These are phyloP conservation scores for Trididemnum clinides DNA, from an alignment of 23 tunicate genomes.

Conservation along the genomic window DNA sequence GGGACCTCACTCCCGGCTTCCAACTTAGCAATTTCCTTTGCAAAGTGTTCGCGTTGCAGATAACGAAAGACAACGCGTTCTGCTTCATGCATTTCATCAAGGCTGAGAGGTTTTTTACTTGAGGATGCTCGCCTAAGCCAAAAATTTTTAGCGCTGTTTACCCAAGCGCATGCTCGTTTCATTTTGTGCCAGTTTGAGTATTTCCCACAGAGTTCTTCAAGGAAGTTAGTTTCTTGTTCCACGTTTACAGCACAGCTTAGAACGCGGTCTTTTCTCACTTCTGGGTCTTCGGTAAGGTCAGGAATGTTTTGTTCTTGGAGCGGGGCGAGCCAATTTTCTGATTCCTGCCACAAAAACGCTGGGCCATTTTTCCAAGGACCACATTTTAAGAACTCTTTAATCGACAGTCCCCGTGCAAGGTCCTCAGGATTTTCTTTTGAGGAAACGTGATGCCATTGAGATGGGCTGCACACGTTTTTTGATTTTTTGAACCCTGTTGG, in stretches of 20 bases:
- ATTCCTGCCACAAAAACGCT: slow-evolving; percentile 24
- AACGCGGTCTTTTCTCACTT: slow-evolving; percentile 3
- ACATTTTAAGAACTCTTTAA: slow-evolving; percentile 16
- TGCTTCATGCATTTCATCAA: no score
- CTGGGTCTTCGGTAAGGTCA: slow-evolving; percentile 23
- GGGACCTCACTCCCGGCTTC: no score
- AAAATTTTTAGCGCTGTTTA: no score
- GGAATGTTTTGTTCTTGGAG: neutral
- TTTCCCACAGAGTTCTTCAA: no score
- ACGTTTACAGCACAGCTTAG: neutral
- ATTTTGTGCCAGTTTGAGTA: no score
- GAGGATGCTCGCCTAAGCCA: no score
- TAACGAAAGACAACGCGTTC: no score
- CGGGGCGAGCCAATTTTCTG: neutral
- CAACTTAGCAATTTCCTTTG: no score
- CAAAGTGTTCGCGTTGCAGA: no score
- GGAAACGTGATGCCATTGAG: slow-evolving; percentile 32
- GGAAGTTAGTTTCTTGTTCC: slow-evolving; percentile 23
- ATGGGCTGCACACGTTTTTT: neutral
- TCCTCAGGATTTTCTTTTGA: slow-evolving; percentile 37
- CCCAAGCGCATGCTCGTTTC: no score
- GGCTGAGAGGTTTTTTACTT: no score
- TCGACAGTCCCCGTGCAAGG: slow-evolving; percentile 38
- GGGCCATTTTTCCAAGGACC: slow-evolving; percentile 45
- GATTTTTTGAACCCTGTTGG: slow-evolving; percentile 37